Evolutionary conservation across 2,888 invertebrate genomes (phyloP).

Genomic region (Chrysolina americana): DNA sequence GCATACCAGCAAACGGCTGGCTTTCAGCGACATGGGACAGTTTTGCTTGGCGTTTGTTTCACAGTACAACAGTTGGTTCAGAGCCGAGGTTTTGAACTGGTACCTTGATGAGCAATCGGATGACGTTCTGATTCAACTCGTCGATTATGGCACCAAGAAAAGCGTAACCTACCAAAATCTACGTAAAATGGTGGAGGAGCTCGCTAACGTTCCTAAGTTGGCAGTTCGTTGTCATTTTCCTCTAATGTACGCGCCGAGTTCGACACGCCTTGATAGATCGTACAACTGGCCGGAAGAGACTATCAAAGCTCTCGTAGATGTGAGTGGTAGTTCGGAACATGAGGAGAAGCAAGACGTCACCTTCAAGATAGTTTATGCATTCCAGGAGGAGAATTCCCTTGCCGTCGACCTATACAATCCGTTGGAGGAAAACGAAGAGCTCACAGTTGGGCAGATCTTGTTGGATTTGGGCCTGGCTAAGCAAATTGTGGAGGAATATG

Average conservation of each 20-base stretch:
- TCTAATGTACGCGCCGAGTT: constrained; percentile 54
- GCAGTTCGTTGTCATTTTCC: constrained; percentile 58
- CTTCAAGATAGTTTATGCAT: constrained; percentile 48
- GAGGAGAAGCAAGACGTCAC: background rate
- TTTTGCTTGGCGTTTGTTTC: constrained; percentile 53
- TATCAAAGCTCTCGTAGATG: constrained; percentile 47
- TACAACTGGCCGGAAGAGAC: constrained; percentile 52
- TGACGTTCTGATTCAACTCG: constrained; percentile 52
- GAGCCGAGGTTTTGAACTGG: constrained; percentile 56
- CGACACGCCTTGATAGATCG: constrained; percentile 46
- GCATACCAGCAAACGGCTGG: constrained; percentile 52
- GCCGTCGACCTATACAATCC: constrained; percentile 53
- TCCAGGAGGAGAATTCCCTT: constrained; percentile 46
- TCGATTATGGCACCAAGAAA: constrained; percentile 57
- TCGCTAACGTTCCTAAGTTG: constrained; percentile 53
- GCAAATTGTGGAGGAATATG: constrained; percentile 52
- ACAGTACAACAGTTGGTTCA: constrained; percentile 52
- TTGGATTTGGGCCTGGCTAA: constrained; percentile 53
- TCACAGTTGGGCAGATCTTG: constrained; percentile 54
- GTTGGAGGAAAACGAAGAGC: constrained; percentile 34
- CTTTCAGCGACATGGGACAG: constrained; percentile 48
- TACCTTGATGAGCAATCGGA: constrained; percentile 47
- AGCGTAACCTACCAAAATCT: constrained; percentile 50
- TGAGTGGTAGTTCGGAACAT: constrained; percentile 38
- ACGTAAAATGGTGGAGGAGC: constrained; percentile 46